Evolutionary conservation across 2,888 invertebrate genomes (phyloP).

Genomic region (Doris montereyensis): DNA sequence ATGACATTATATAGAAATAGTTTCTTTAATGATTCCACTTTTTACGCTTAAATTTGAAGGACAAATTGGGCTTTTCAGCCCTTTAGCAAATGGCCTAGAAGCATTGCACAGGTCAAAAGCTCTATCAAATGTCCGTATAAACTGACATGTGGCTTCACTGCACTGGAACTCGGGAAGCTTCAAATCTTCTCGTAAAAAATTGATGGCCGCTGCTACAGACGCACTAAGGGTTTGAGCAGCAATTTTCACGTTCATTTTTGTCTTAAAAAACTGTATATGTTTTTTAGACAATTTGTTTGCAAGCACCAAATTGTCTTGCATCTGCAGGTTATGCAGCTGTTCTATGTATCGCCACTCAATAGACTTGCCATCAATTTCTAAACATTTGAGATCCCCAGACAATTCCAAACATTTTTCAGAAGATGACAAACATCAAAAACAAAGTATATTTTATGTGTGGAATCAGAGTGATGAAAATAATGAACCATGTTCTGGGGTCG

Average conservation of each 20-base stretch:
- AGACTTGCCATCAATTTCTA: neutral
- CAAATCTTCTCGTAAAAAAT: conserved; percentile 6
- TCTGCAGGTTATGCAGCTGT: neutral
- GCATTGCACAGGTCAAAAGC: neutral
- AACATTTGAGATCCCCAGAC: neutral
- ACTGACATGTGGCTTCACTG: neutral
- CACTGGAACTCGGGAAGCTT: neutral
- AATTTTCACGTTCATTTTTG: neutral
- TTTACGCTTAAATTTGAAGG: neutral
- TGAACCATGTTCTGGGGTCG: too few species aligned
- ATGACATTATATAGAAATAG: neutral
- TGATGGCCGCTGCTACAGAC: conserved; percentile 12
- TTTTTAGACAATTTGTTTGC: neutral
- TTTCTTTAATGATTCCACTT: neutral
- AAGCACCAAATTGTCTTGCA: neutral
- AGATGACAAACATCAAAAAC: neutral
- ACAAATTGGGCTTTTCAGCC: neutral
- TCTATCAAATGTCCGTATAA: neutral
- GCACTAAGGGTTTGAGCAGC: neutral
- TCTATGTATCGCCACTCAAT: neutral
- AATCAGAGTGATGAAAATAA: too few species aligned
- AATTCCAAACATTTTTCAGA: neutral
- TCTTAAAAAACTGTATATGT: neutral
- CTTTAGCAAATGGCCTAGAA: neutral
- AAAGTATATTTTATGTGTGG: too few species aligned